Conservation (phyloP, 2,797 vertebrate species). For the Syngnathus acus region DNA sequence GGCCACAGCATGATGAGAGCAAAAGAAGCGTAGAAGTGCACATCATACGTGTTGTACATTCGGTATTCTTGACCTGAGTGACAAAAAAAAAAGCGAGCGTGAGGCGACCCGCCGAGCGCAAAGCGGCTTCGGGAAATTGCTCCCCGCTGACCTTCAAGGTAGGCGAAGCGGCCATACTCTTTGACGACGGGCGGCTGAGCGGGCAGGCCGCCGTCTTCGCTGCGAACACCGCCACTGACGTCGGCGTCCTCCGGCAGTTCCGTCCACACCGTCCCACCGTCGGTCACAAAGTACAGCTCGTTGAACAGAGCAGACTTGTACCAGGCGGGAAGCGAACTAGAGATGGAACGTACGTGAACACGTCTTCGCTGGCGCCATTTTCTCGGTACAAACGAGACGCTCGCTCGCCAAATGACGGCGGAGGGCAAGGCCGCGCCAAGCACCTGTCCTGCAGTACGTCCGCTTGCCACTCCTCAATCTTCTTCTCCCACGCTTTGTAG, state of each 20-base stretch:
- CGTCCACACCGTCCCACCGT: constrained; percentile 90
- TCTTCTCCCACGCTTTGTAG: constrained; percentile 82
- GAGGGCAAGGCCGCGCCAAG: not conserved
- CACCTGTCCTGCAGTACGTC: constrained; percentile 83
- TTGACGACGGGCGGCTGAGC: constrained; percentile 74
- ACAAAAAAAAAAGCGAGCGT: not conserved
- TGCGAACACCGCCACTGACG: constrained; percentile 61
- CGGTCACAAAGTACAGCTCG: constrained; percentile 88
- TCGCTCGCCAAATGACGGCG: too few relatives aligned
- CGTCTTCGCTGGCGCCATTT: too few relatives aligned
- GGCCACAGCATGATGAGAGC: constrained; percentile 97
- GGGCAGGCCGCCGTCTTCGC: constrained; percentile 60
- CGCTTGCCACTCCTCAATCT: constrained; percentile 83
- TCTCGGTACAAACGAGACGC: too few relatives aligned
- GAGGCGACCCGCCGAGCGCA: too few relatives aligned
- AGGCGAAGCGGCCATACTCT: constrained; percentile 91
- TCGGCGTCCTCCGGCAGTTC: constrained; percentile 74
- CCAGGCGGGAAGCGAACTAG: constrained; percentile 87
- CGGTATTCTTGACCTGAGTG: constrained; percentile 91
- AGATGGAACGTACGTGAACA: not conserved
- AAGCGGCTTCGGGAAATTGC: not conserved
- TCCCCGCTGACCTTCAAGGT: constrained; percentile 82
- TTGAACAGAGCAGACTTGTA: constrained; percentile 97
- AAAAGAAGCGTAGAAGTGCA: constrained; percentile 97
- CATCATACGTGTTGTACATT: constrained; percentile 98